Evolutionary conservation across 2,797 vertebrate species (phyloP).

Genomic region (Dendrocincla tyrannina): DNA sequence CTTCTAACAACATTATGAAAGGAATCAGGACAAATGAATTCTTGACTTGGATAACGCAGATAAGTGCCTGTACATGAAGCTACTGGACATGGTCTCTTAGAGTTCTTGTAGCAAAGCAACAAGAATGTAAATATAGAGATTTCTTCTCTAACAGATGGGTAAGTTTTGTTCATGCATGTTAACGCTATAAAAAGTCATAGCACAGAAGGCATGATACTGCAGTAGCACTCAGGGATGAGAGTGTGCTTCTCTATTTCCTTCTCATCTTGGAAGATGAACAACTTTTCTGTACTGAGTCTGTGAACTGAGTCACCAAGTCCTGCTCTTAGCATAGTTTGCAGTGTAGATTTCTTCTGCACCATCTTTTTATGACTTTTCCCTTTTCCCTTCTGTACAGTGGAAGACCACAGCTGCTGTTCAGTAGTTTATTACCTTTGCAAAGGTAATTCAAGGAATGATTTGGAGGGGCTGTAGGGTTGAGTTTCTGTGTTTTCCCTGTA

Average conservation of each 20-base stretch:
- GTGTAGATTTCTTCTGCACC: not conserved
- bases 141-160: not conserved
- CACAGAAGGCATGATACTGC: not conserved
- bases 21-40: not conserved
- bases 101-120: not conserved
- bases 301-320: not conserved
- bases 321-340: not conserved
- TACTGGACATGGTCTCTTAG: not conserved
- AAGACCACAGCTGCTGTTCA: not conserved
- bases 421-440: not conserved
- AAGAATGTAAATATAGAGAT: not conserved
- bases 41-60: not conserved
- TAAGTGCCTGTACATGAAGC: not conserved
- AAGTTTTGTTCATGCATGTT: not conserved
- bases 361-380: not conserved
- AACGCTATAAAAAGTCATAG: not conserved
- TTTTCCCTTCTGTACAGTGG: not conserved
- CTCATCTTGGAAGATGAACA: not conserved
- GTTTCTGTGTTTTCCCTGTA: not conserved
- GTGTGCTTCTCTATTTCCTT: not conserved
- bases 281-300: not conserved
- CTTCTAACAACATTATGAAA: not conserved
- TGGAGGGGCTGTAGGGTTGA: rapidly evolving
- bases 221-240: not conserved
- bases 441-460: not conserved